Conservation (phyloP, 2,888 invertebrate species). For the Agrochola macilenta region DNA sequence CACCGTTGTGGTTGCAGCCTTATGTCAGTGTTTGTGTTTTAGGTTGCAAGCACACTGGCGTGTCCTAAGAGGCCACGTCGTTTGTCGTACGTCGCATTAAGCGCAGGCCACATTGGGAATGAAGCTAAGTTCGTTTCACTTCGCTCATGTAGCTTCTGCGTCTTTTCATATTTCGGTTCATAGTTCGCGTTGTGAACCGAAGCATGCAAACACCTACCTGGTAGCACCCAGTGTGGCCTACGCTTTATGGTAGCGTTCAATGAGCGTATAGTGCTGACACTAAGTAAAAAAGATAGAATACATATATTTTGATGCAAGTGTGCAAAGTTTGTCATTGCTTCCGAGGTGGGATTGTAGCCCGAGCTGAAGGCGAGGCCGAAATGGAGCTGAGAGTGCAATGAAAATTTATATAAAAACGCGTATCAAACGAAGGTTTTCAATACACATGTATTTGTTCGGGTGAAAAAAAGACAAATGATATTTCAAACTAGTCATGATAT, state of each 20-base stretch:
- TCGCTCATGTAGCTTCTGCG: too few species aligned
- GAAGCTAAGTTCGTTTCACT: too few species aligned
- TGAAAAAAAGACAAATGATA: not conserved
- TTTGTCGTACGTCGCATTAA: not conserved
- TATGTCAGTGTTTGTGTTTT: constrained; percentile 30
- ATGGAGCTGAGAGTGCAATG: not conserved
- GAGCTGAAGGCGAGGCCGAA: not conserved
- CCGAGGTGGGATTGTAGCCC: not conserved
- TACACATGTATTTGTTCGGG: not conserved
- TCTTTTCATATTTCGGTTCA: too few species aligned
- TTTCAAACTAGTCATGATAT: not conserved
- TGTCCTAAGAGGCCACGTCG: not conserved
- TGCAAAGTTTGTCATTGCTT: not conserved
- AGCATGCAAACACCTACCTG: too few species aligned
- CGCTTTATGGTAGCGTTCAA: not conserved
- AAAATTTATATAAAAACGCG: not conserved
- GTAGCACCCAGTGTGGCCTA: too few species aligned
- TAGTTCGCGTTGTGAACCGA: too few species aligned
- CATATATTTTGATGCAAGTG: not conserved
- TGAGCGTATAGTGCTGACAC: not conserved
- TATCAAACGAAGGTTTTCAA: not conserved
- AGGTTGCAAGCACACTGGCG: constrained; percentile 13
- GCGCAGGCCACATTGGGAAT: too few species aligned
- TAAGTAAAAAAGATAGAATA: not conserved
- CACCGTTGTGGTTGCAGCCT: constrained; percentile 51